These are phyloP conservation scores for Lagodon rhomboides DNA, from an alignment of 2,797 vertebrate genomes.

Conservation along the genomic window DNA sequence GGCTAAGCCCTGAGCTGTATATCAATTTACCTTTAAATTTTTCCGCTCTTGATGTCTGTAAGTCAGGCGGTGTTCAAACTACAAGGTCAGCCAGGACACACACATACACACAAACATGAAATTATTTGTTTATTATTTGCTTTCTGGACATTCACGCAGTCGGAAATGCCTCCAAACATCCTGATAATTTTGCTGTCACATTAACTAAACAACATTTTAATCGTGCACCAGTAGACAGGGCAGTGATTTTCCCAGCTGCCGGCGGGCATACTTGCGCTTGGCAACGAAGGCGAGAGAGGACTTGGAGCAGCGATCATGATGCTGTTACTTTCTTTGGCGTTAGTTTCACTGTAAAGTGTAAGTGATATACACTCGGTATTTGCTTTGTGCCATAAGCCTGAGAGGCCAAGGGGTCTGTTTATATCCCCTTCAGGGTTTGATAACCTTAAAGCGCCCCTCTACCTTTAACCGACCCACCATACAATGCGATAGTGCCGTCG, in stretches of 20 bases:
- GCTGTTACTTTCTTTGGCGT: conserved; percentile 62
- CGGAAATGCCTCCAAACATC: conserved; percentile 41
- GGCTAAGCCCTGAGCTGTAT: conserved; percentile 44
- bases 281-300: conserved; percentile 61
- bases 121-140: conserved; percentile 1
- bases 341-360: conserved; percentile 72
- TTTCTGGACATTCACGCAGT: conserved; percentile 28
- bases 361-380: conserved; percentile 67
- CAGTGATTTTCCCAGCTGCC: conserved; percentile 56
- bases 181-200: conserved; percentile 66
- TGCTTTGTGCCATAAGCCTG: conserved; percentile 65
- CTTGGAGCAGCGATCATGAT: conserved; percentile 44
- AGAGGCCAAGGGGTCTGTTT: conserved; percentile 48
- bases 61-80: conserved; percentile 22
- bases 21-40: conserved; percentile 69
- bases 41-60: conserved; percentile 38
- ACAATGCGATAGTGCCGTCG: not conserved
- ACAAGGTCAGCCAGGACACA: conserved; percentile 34
- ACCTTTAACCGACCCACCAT: conserved; percentile 12
- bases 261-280: conserved; percentile 44
- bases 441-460: conserved; percentile 36
- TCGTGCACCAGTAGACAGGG: conserved; percentile 26
- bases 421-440: conserved; percentile 43
- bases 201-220: conserved; percentile 65
- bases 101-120: conserved; percentile 3